Percentiles rank a stretch among this genome's conserved stretches.
Evolutionary conservation across 2,888 invertebrate genomes (phyloP).

Genomic region (Ecliptopera silaceata): DNA sequence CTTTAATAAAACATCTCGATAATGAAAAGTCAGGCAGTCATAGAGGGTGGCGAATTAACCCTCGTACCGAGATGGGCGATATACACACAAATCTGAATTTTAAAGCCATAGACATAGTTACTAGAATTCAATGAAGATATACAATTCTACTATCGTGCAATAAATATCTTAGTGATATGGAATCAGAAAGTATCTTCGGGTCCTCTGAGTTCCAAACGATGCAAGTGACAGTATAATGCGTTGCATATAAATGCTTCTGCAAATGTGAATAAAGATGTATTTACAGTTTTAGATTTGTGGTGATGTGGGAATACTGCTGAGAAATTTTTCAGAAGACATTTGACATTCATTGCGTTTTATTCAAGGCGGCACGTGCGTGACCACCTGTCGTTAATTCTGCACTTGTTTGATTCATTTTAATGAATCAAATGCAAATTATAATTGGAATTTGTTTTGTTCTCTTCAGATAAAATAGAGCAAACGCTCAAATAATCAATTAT

Average conservation of each 20-base stretch:
- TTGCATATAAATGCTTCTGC: conserved; percentile 51
- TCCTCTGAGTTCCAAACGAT: conserved; percentile 48
- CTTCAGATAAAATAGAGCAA: conserved; percentile 7
- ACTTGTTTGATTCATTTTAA: conserved; percentile 55
- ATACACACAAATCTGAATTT: conserved; percentile 57
- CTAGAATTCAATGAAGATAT: conserved; percentile 62
- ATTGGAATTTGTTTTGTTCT: conserved; percentile 27
- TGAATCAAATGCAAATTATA: conserved; percentile 46
- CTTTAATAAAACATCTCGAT: conserved; percentile 84
- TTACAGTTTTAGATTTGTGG: conserved; percentile 29
- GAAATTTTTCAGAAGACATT: conserved; percentile 53
- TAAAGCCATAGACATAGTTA: conserved; percentile 54
- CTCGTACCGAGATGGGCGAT: conserved; percentile 46
- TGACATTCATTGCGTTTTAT: conserved; percentile 82
- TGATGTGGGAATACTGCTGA: conserved; percentile 37
- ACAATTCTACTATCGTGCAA: conserved; percentile 56
- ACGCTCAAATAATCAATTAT: too few species aligned
- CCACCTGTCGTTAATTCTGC: conserved; percentile 79
- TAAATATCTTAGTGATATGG: conserved; percentile 82
- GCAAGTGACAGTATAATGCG: conserved; percentile 45
- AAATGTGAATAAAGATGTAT: conserved; percentile 48
- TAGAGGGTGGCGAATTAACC: conserved; percentile 78
- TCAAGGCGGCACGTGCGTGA: conserved; percentile 74
- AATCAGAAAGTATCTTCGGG: conserved; percentile 79
- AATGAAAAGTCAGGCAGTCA: conserved; percentile 83